These are phyloP conservation scores for Salvelinus alpinus DNA, from an alignment of 2,113 vertebrate genomes.

Conservation along the genomic window DNA sequence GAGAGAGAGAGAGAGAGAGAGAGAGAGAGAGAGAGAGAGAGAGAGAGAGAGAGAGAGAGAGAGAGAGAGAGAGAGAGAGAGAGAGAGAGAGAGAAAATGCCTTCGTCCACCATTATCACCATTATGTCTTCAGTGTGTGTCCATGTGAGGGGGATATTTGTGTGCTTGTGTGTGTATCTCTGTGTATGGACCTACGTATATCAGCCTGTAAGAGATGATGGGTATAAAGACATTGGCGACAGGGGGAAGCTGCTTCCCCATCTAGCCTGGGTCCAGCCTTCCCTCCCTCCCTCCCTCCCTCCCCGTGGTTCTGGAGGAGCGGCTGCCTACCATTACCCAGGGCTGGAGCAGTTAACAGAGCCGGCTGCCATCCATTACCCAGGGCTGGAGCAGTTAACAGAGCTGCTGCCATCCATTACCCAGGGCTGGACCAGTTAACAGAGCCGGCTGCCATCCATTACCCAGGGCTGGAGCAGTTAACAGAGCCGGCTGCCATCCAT, in stretches of 20 bases:
- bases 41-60: too few relatives aligned
- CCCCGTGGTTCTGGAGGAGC: constrained; percentile 1
- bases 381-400: background rate
- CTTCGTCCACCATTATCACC: constrained; percentile 4
- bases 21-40: too few relatives aligned
- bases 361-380: too few relatives aligned
- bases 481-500: background rate
- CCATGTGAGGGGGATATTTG: constrained; percentile 68
- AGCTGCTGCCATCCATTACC: too few relatives aligned
- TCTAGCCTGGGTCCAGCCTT: constrained; percentile 39
- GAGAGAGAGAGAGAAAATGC: too few relatives aligned
- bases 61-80: too few relatives aligned
- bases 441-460: background rate
- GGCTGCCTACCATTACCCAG: background rate
- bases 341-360: background rate
- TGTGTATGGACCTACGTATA: too few relatives aligned
- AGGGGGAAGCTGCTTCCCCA: constrained; percentile 22
- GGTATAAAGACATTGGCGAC: background rate
- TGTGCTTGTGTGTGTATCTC: constrained; percentile 29
- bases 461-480: background rate
- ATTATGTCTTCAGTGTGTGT: constrained; percentile 73
- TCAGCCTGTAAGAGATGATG: constrained; percentile 15
- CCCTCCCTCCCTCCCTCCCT: constrained; percentile 16
- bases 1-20: too few relatives aligned
- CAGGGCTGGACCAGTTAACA: background rate